Evolutionary conservation across 2,113 vertebrate genomes (phyloP), one percentile per base, ranked within the genome.

Genomic region (Nesoenas mayeri): DNA sequence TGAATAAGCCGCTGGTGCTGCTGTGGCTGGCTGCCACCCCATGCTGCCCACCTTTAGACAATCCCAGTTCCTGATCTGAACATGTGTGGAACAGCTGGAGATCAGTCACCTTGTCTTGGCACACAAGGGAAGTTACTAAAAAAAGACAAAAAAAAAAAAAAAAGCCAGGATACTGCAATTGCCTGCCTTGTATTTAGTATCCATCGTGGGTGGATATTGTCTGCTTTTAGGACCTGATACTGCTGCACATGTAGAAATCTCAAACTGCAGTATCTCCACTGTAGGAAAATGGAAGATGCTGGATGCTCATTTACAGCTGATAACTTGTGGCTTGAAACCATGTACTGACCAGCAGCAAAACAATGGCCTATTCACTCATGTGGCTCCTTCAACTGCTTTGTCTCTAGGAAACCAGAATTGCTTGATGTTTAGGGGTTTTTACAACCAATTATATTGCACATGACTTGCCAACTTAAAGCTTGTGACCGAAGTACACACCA

Each of bases 251-350:
- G 11, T 9, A 31, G 32, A 25, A 34, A 44, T 22, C 20, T 34
- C 42, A 20, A 17, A 8, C 25, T 78, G 51, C 25, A 15, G 38
- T 77, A 12, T 17, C 26, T 62, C 24, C 6, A 5, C 48, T 29
- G n/a, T 9, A 4, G 48, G 53, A 14, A 8, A 25, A 40, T 6
- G 6, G 58, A 61, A 34, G 82, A 36, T 87, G 58, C 53, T 66
- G 47, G 77, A 29, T 20, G 34, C 34, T 82, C 6, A 3, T 44
- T 15, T 65, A 26, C 47, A 60, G 58, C 44, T 70, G 64, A 7
- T 15, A 19, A 31, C 19, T 1, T 5, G 26, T n/a, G 34, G 12
- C 51, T 24, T 1, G 2, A 48, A 60, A 18, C 15, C 7, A 4
- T 26, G 34, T 26, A 11, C 53, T 48, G 38, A 54, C 53, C n/a